Conservation (phyloP, 2,797 vertebrate species). For the Hypotaenidia okinawae region DNA sequence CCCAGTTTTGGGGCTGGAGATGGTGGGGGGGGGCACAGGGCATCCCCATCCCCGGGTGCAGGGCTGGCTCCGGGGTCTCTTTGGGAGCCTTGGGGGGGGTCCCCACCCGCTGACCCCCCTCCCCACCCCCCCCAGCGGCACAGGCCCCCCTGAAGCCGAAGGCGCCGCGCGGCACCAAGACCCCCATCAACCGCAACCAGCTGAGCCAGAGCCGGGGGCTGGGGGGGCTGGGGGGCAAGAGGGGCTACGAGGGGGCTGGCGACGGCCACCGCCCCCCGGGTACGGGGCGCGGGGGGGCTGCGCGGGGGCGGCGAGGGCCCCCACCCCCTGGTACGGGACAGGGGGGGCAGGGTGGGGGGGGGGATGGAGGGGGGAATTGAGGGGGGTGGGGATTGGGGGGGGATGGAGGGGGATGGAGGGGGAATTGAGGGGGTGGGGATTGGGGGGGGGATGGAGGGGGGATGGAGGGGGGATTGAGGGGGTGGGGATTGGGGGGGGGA, state of each 20-base stretch:
- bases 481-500: not conserved
- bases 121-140: constrained; percentile 75
- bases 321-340: not conserved
- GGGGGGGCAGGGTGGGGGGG: not conserved
- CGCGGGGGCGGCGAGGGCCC: not conserved
- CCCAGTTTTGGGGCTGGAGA: too few relatives aligned
- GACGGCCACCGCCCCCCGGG: not conserved
- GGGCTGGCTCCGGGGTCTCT: not conserved
- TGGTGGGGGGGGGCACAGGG: too few relatives aligned
- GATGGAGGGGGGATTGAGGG: not conserved
- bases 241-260: constrained; percentile 88
- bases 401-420: too few relatives aligned
- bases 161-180: constrained; percentile 90
- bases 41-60: too few relatives aligned
- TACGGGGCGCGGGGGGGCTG: not conserved
- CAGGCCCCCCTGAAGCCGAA: constrained; percentile 92
- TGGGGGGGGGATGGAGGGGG: not conserved
- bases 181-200: constrained; percentile 95
- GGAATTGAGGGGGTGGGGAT: not conserved
- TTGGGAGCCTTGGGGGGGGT: not conserved
- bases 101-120: too few relatives aligned
- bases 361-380: not conserved
- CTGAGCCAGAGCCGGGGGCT: constrained; percentile 87
- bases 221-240: constrained; percentile 87
- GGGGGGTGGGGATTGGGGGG: too few relatives aligned